A percentile compares a stretch with the other conserved stretches of the same genome.
Conservation (phyloP, 2,888 invertebrate species). For the Pardosa pseudoannulata region DNA sequence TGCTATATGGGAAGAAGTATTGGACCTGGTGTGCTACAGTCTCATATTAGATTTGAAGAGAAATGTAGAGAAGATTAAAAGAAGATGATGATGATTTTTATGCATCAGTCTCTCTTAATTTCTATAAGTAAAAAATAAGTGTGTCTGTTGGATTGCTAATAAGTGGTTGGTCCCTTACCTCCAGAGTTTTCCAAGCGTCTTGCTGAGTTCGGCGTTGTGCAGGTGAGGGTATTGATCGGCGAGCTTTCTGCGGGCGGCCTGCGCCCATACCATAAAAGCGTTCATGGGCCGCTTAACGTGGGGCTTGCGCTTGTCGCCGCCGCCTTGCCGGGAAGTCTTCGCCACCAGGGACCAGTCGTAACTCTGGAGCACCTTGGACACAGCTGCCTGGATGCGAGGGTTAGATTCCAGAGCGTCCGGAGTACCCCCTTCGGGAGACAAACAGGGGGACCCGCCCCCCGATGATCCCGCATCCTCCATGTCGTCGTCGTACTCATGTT, state of each 20-base stretch:
- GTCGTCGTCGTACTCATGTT: conserved; percentile 67
- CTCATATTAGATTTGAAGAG: too few species aligned
- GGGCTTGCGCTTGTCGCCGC: conserved; percentile 70
- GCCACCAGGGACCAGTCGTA: conserved; percentile 95
- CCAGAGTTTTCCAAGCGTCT: conserved; percentile 95
- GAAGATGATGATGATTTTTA: too few species aligned
- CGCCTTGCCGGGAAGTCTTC: conserved; percentile 78
- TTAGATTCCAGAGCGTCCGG: conserved; percentile 66
- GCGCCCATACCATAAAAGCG: conserved; percentile 99
- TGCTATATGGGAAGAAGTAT: too few species aligned
- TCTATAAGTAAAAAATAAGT: too few species aligned
- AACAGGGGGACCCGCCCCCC: conserved; percentile 53
- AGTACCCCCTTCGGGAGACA: conserved; percentile 33
- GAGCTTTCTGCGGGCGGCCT: conserved; percentile 92
- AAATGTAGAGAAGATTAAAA: too few species aligned
- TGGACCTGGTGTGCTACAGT: too few species aligned
- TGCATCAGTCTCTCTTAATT: too few species aligned
- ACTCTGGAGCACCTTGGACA: conserved; percentile 91
- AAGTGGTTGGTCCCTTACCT: conserved; percentile 90
- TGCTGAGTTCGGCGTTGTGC: conserved; percentile 96
- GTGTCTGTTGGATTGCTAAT: too few species aligned
- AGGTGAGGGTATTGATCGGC: conserved; percentile 95
- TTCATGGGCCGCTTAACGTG: conserved; percentile 99
- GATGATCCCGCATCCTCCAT: conserved; percentile 27
- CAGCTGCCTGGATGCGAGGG: conserved; percentile 87